Evolutionary conservation across 1,140 invertebrate genomes (phyloP).

Genomic region (Bombus picipes): DNA sequence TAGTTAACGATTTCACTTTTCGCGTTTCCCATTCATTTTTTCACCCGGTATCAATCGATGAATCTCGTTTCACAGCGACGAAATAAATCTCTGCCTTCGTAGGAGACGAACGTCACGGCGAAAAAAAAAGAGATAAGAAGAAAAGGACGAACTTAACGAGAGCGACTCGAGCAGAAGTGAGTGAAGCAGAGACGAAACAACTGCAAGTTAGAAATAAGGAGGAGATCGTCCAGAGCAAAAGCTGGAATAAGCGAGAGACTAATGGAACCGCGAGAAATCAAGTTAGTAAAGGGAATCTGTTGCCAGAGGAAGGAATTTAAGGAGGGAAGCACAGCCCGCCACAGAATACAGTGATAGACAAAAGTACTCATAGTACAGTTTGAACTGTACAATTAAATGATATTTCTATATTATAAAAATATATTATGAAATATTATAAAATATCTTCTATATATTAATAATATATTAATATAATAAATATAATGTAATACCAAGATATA

Average conservation of each 20-base stretch:
- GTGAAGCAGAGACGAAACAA: background rate
- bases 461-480: no score
- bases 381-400: no score
- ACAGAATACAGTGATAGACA: no score
- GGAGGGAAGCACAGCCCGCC: background rate
- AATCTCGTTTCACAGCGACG: conserved; percentile 8
- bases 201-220: conserved; percentile 20
- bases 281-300: conserved; percentile 46
- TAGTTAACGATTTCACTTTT: conserved; percentile 5
- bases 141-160: background rate
- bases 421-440: no score
- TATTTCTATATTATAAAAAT: no score
- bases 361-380: no score
- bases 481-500: no score
- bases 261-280: conserved; percentile 63
- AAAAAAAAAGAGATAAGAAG: background rate
- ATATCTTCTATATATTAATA: no score
- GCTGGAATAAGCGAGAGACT: conserved; percentile 37
- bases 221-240: conserved; percentile 21
- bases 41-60: conserved; percentile 45
- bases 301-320: conserved; percentile 32
- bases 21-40: conserved; percentile 7
- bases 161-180: background rate
- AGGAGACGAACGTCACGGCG: background rate
- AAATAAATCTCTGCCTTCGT: conserved; percentile 52